A percentile compares a stretch with the other conserved stretches of the same genome.
Conservation (phyloP, 2,888 invertebrate species). For the Caenorhabditis wallacei region DNA sequence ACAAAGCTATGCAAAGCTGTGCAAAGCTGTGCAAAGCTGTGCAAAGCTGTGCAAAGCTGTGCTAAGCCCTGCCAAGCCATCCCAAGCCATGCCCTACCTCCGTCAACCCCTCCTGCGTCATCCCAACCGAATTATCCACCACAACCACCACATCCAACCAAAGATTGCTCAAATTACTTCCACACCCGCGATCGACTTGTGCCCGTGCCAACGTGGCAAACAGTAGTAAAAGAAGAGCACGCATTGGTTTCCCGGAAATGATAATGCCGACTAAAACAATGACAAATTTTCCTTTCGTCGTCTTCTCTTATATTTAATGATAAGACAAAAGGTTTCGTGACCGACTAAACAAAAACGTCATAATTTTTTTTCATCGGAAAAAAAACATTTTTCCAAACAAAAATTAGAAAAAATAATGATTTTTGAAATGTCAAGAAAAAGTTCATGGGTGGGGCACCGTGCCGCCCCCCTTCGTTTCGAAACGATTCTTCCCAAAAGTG, state of each 20-base stretch:
- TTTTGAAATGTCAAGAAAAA: neutral
- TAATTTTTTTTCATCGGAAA: too few species aligned
- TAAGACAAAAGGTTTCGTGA: too few species aligned
- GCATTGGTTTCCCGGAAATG: conserved; percentile 18
- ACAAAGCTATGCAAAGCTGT: too few species aligned
- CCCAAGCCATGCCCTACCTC: conserved; percentile 31
- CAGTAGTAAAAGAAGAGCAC: neutral
- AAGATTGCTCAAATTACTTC: conserved; percentile 31
- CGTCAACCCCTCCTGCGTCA: conserved; percentile 45
- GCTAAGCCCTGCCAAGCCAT: too few species aligned
- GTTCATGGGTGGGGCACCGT: neutral
- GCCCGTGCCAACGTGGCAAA: neutral
- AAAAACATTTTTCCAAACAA: too few species aligned
- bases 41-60: too few species aligned
- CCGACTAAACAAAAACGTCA: neutral
- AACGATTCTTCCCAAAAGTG: neutral
- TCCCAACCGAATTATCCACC: conserved; percentile 55
- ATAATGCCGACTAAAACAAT: conserved; percentile 4
- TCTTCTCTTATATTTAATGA: too few species aligned
- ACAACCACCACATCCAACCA: conserved; percentile 61
- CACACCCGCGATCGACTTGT: conserved; percentile 38
- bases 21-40: too few species aligned
- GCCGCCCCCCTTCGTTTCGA: too few species aligned
- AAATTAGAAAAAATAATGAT: neutral
- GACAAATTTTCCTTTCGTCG: neutral